Percentiles rank a stretch among this genome's conserved stretches.
Conservation (phyloP, 2,113 vertebrate species). For the Morone chrysops region DNA sequence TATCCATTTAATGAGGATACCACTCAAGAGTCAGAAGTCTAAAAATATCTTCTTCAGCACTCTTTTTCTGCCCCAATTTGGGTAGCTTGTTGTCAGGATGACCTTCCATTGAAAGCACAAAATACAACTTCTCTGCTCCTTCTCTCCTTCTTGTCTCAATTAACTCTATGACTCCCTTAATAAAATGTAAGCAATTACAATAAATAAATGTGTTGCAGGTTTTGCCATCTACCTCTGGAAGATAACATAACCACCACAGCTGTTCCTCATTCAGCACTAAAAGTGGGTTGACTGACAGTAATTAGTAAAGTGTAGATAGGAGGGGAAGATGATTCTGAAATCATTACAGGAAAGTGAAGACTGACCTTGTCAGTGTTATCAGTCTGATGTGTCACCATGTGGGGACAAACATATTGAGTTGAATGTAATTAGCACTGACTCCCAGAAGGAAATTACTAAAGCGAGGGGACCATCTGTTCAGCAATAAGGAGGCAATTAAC, state of each 20-base stretch:
- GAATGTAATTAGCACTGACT: slow-evolving; percentile 51
- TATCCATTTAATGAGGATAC: slow-evolving; percentile 27
- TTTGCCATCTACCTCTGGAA: not conserved
- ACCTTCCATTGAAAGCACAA: not conserved
- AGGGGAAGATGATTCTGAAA: slow-evolving; percentile 9
- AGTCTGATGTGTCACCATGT: slow-evolving; percentile 17
- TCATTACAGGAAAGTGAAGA: slow-evolving; percentile 32
- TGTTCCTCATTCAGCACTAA: not conserved
- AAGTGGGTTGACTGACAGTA: not conserved
- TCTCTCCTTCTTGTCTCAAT: not conserved
- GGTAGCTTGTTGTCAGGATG: not conserved
- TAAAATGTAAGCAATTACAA: not conserved
- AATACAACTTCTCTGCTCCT: not conserved
- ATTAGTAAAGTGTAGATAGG: slow-evolving; percentile 25
- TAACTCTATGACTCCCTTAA: not conserved
- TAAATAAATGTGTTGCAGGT: slow-evolving; percentile 1
- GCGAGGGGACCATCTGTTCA: slow-evolving; percentile 65
- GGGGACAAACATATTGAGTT: slow-evolving; percentile 54
- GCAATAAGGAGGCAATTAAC: slow-evolving; percentile 68
- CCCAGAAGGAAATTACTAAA: slow-evolving; percentile 54
- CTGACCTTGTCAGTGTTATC: slow-evolving; percentile 34
- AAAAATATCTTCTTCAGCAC: slow-evolving; percentile 7
- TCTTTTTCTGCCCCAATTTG: slow-evolving; percentile 6
- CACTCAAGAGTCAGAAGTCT: not conserved
- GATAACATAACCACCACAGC: slow-evolving; percentile 5